Evolutionary conservation across 2,113 vertebrate species (phyloP).

Genomic region (Austrofundulus limnaeus): DNA sequence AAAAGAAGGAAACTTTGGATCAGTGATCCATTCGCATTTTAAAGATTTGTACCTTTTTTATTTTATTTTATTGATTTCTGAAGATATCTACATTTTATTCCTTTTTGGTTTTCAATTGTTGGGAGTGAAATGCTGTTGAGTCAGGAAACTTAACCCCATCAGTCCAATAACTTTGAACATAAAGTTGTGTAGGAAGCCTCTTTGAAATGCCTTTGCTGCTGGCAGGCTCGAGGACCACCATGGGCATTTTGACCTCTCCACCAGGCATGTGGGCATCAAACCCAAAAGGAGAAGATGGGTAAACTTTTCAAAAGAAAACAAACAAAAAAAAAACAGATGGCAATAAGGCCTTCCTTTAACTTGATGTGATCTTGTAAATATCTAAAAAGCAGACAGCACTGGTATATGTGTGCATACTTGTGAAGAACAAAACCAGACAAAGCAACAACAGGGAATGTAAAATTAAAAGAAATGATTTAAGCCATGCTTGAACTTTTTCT

Average conservation of each 20-base stretch:
- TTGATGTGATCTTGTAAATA: not conserved
- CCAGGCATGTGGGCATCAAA: constrained; percentile 32
- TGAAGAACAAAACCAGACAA: constrained; percentile 25
- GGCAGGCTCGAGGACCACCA: constrained; percentile 47
- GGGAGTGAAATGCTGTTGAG: no score
- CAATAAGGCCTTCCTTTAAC: constrained; percentile 20
- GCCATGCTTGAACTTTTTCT: constrained; percentile 50
- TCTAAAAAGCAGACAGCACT: not conserved
- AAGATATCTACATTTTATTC: no score
- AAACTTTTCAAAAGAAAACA: constrained; percentile 37
- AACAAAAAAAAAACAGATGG: constrained; percentile 9
- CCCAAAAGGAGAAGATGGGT: constrained; percentile 7
- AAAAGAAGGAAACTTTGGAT: no score
- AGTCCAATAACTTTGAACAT: constrained; percentile 5
- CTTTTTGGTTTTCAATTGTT: no score
- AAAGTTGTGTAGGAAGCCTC: constrained; percentile 19
- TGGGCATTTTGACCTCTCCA: constrained; percentile 44
- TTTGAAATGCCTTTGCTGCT: constrained; percentile 49
- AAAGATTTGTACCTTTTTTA: no score
- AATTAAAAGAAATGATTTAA: constrained; percentile 22
- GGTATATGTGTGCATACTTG: not conserved
- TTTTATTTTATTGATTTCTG: no score
- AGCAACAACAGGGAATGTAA: constrained; percentile 39
- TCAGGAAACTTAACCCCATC: not conserved
- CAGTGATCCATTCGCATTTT: no score